These are phyloP conservation scores for Rhizoglyphus robini DNA, from an alignment of 1,140 invertebrate genomes.

Conservation along the genomic window DNA sequence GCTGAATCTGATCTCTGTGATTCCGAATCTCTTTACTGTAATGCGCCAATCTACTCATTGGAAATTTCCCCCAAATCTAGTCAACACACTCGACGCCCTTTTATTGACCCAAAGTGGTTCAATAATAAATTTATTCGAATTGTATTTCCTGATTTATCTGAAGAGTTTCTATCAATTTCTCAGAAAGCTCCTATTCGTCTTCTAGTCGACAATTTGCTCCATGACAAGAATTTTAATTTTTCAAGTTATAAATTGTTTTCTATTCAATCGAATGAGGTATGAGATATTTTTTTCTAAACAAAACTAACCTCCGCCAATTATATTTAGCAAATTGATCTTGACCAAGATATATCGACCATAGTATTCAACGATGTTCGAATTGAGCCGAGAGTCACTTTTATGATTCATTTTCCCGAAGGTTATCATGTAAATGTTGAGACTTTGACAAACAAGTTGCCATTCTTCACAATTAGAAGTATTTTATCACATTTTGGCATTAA, in stretches of 20 bases:
- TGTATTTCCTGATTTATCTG: not conserved
- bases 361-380: not conserved
- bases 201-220: not conserved
- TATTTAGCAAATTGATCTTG: not conserved
- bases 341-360: not conserved
- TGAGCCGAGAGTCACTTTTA: not conserved
- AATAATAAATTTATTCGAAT: not conserved
- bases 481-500: not conserved
- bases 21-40: not conserved
- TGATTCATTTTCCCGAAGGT: constrained; percentile 10
- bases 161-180: not conserved
- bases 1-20: not conserved
- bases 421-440: not conserved
- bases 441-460: not conserved
- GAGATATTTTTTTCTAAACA: no score
- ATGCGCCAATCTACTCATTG: not conserved
- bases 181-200: not conserved
- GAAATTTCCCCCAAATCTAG: not conserved
- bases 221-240: not conserved
- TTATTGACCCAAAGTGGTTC: no score
- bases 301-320: no score
- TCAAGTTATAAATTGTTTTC: not conserved
- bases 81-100: no score
- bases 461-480: not conserved
- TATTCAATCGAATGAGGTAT: not conserved